A percentile compares a stretch with the other conserved stretches of the same genome.
Evolutionary conservation across 2,888 invertebrate species (phyloP).

Genomic region (Zaprionus lineosus): DNA sequence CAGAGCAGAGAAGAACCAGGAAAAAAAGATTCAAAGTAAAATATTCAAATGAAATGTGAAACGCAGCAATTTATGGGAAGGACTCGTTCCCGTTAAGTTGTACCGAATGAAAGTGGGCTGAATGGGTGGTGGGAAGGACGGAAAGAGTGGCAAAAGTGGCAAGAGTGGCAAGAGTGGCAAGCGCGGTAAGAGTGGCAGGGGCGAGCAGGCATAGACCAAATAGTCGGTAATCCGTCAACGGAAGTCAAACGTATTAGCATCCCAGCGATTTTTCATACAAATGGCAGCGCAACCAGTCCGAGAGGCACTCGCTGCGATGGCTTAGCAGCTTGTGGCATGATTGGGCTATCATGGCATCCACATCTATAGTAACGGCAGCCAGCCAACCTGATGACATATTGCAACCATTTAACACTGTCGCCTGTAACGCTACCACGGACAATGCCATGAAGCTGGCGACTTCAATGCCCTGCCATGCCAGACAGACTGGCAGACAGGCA

Average conservation of each 20-base stretch:
- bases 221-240: constrained; percentile 81
- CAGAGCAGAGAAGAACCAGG: constrained; percentile 25
- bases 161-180: constrained; percentile 6
- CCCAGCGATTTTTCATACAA: constrained; percentile 82
- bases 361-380: constrained; percentile 57
- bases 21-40: constrained; percentile 58
- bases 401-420: constrained; percentile 81
- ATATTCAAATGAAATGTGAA: constrained; percentile 79
- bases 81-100: too few relatives aligned
- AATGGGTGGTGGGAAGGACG: not conserved
- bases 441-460: constrained; percentile 47
- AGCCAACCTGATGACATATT: constrained; percentile 79
- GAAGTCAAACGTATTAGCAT: constrained; percentile 83
- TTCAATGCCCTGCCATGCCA: constrained; percentile 12
- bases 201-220: constrained; percentile 51
- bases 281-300: constrained; percentile 67
- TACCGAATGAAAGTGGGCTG: too few relatives aligned
- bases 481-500: constrained; percentile 22
- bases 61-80: constrained; percentile 70
- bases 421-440: constrained; percentile 56
- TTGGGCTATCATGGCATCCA: constrained; percentile 71
- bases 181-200: constrained; percentile 22
- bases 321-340: constrained; percentile 54
- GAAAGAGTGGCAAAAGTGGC: constrained; percentile 9
- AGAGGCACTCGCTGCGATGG: constrained; percentile 27